Conservation (phyloP, 1,140 invertebrate species). For the Papilio helenus region DNA sequence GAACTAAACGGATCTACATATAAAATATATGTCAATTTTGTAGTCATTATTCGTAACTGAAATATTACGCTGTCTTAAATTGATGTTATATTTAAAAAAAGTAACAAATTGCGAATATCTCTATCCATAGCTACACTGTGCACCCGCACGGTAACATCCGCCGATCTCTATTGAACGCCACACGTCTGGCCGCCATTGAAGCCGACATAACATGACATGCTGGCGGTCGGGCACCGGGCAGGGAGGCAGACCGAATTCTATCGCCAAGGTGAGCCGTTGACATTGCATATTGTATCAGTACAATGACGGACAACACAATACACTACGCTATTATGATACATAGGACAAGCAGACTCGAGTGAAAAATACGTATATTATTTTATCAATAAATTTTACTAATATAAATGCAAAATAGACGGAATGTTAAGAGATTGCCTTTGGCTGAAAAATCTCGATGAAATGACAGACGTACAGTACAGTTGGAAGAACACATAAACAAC, state of each 20-base stretch:
- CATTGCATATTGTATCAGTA: constrained; percentile 44
- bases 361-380: no score
- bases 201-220: constrained; percentile 14
- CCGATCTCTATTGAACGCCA: constrained; percentile 50
- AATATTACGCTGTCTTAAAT: no score
- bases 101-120: constrained; percentile 2
- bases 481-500: no score
- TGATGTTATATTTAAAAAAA: no score
- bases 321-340: not conserved
- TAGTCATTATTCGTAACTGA: no score
- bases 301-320: constrained; percentile 39
- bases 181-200: constrained; percentile 45
- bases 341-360: not conserved
- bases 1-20: no score
- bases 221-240: constrained; percentile 6
- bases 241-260: constrained; percentile 46
- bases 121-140: constrained; percentile 49
- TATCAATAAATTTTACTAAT: no score
- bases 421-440: no score
- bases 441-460: no score
- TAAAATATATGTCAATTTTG: no score
- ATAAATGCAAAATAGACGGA: no score
- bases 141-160: constrained; percentile 62
- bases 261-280: constrained; percentile 57
- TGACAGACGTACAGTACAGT: no score